These are phyloP conservation scores for Crenuchus spilurus DNA, from an alignment of 2,797 vertebrate species.

Conservation along the genomic window DNA sequence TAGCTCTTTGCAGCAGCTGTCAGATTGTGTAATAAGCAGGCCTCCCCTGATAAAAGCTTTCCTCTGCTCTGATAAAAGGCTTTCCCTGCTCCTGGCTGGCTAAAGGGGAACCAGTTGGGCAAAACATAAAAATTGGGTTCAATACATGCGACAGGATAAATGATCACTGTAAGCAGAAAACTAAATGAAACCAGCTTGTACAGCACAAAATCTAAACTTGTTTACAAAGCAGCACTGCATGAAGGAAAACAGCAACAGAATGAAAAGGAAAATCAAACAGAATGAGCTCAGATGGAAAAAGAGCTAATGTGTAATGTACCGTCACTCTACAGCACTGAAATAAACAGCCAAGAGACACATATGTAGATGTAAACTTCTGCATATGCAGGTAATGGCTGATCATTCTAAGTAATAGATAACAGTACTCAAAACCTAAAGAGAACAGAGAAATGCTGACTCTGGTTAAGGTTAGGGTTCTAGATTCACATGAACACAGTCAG, in stretches of 20 bases:
- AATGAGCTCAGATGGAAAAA: not conserved
- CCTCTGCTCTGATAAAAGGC: slow-evolving; percentile 43
- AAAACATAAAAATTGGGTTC: slow-evolving; percentile 27
- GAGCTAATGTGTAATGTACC: too few species aligned
- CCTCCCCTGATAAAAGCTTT: slow-evolving; percentile 46
- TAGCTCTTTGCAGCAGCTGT: slow-evolving; percentile 44
- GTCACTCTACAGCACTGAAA: too few species aligned
- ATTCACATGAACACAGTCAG: too few species aligned
- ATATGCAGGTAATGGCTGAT: too few species aligned
- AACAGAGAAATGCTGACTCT: too few species aligned
- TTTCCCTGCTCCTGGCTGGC: slow-evolving; percentile 25
- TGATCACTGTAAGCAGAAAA: slow-evolving; percentile 14
- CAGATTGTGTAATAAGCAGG: slow-evolving; percentile 40
- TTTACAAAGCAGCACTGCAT: slow-evolving; percentile 14
- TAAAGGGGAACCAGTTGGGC: slow-evolving; percentile 18
- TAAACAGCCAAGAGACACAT: too few species aligned
- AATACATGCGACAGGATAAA: slow-evolving; percentile 15
- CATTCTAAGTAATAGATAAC: too few species aligned
- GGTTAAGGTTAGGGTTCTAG: too few species aligned
- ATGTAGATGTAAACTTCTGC: too few species aligned
- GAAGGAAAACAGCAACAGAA: too few species aligned
- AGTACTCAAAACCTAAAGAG: too few species aligned
- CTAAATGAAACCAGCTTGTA: not conserved
- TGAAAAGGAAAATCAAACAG: not conserved
- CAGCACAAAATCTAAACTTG: not conserved